phyloP scores from a whole-genome alignment of 2,113 vertebrate species.

The Dromaius novaehollandiae region DNA sequence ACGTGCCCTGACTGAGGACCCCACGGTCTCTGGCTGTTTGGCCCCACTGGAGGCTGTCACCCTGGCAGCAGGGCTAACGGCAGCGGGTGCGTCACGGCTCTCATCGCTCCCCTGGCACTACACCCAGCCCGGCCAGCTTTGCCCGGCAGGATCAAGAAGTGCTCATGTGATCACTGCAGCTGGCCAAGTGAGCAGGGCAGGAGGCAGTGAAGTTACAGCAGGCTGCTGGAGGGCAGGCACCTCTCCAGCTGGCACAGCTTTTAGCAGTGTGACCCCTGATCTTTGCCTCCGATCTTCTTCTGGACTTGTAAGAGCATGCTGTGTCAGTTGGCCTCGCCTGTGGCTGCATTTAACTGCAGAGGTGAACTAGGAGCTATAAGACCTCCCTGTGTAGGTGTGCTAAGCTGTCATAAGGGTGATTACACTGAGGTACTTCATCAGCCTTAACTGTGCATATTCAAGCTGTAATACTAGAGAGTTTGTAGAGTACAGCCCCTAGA shows the following conservation, averaged over 20 bases:
- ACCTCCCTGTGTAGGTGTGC: not conserved
- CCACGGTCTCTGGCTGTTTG: not conserved
- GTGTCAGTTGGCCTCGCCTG: not conserved
- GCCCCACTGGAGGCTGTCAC: not conserved
- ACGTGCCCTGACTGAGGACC: not conserved
- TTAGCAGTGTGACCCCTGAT: not conserved
- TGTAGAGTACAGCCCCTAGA: not conserved
- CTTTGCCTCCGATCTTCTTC: constrained; percentile 26
- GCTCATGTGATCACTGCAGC: not conserved
- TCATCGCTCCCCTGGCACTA: not conserved
- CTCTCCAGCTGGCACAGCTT: not conserved
- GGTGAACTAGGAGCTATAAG: not conserved
- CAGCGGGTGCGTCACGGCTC: not conserved
- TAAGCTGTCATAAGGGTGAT: not conserved
- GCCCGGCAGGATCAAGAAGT: not conserved
- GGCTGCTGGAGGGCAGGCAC: not conserved
- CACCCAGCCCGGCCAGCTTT: not conserved
- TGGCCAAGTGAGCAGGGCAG: not conserved
- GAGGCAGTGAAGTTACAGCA: not conserved
- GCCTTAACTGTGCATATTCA: not conserved
- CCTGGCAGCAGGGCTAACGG: rapidly evolving
- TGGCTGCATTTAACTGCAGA: not conserved
- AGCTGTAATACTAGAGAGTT: not conserved
- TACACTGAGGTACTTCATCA: not conserved
- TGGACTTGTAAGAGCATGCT: rapidly evolving